These are phyloP conservation scores for Patella ulyssiponensis DNA, from an alignment of 2,888 invertebrate genomes.

Conservation along the genomic window DNA sequence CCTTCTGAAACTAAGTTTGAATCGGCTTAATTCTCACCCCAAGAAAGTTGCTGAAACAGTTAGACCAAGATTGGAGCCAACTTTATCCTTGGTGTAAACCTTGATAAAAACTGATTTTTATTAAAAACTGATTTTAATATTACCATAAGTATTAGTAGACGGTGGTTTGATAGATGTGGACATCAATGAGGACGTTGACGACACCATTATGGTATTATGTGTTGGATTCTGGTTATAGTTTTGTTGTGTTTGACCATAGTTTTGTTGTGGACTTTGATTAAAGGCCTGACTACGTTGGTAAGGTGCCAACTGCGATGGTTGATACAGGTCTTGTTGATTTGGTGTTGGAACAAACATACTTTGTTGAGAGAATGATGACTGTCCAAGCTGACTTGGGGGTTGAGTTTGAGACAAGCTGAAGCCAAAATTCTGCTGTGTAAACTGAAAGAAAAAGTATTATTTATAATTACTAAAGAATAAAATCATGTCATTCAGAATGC, in stretches of 20 bases:
- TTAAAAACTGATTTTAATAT: conserved; percentile 18
- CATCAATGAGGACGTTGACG: conserved; percentile 90
- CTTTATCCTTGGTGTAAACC: too few relatives aligned
- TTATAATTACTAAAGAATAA: too few relatives aligned
- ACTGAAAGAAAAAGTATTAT: conserved; percentile 36
- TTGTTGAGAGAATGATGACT: conserved; percentile 65
- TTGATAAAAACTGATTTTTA: too few relatives aligned
- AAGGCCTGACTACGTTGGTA: conserved; percentile 24
- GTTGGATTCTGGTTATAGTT: conserved; percentile 75
- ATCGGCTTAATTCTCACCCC: too few relatives aligned
- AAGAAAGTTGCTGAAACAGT: too few relatives aligned
- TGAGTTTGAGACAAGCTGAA: conserved; percentile 74
- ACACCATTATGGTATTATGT: conserved; percentile 86
- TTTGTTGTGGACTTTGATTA: conserved; percentile 4
- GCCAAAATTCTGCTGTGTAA: conserved; percentile 70
- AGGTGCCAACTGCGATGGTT: conserved; percentile 29
- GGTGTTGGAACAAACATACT: conserved; percentile 77
- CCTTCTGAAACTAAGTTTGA: too few relatives aligned
- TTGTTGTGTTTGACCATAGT: conserved; percentile 3
- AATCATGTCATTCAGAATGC: too few relatives aligned
- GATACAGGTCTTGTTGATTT: conserved; percentile 73
- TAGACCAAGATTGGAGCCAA: too few relatives aligned
- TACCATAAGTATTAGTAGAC: conserved; percentile 53
- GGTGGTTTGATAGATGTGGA: conserved; percentile 84
- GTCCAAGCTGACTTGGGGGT: conserved; percentile 51